Base-by-base conservation (phyloP, 2,797 vertebrate genomes). In the Cryptoprocta ferox region DNA sequence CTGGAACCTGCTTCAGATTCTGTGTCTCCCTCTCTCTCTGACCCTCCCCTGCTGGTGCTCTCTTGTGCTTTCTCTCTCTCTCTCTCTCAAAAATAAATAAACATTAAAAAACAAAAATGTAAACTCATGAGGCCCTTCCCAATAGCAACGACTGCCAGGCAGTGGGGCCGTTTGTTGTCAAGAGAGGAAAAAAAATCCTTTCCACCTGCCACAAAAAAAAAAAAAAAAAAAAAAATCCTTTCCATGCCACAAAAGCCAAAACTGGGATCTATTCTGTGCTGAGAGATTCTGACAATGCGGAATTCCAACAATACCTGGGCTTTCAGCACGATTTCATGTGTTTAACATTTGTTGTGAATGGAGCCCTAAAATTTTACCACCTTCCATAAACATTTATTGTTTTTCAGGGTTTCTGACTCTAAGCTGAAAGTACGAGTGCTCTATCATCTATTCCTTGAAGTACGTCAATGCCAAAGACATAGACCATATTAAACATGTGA, bases 351-450 rank as follows among this genome's bases (percentile, higher is more conserved):
- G 70, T 42, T 93, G 80, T 88, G 94, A 97, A 95, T 85, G 86
- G 71, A 89, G 79, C 92, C 95, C 90, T 97, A 96, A 97, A 97
- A 93, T 90, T 97, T 97, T 95, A 97, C 94, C 66, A 4, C 94
- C 91, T 90, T 48, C 82, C 61, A 39, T 92, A 96, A 97, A 94
- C 82, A 61, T 78, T 79, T 88, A 93, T 75, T 80, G 78, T 94
- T 93, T 94, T 96, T 37, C 91, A 76, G 89, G 39, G 11, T 87
- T 93, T 97, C 92, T 2, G 2, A 56, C 66, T 24, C 65, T 4
- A 53, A 89, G 73, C 45, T 59, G 79, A 90, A 98, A 92, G 84
- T 18, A 3, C 63, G 10, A 0, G 0, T 7, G 19, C 53, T 91
- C 21, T 42, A 16, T 35, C 7, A 28, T 19, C 66, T n/a, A 16